A percentile compares a stretch with the other conserved stretches of the same genome.
Evolutionary conservation across 2,113 vertebrate genomes (phyloP).

Genomic region (Embiotoca jacksoni): DNA sequence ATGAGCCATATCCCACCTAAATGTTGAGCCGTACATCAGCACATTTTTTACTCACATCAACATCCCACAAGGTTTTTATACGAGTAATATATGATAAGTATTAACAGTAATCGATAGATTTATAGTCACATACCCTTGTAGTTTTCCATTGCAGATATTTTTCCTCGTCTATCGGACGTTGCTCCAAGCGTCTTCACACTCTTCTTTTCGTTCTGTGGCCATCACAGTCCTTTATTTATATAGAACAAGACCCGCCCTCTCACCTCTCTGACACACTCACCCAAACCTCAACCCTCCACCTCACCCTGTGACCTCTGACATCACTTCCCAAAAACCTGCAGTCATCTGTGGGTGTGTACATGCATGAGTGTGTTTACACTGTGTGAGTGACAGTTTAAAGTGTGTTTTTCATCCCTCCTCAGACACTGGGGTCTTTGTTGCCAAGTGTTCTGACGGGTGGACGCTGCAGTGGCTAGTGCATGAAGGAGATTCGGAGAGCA

Average conservation of each 20-base stretch:
- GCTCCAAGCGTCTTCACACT: neutral
- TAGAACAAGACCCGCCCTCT: slow-evolving; percentile 34
- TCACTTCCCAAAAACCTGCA: slow-evolving; percentile 53
- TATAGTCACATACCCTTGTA: slow-evolving; percentile 33
- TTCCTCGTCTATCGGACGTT: neutral
- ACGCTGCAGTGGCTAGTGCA: neutral
- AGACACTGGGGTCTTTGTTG: slow-evolving; percentile 42
- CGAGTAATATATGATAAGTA: neutral
- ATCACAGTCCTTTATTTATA: slow-evolving; percentile 68
- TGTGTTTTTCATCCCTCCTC: neutral
- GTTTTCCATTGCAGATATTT: slow-evolving; percentile 31
- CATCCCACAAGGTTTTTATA: neutral
- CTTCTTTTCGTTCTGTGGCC: neutral
- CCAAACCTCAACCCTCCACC: slow-evolving; percentile 11
- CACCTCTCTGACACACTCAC: slow-evolving; percentile 35
- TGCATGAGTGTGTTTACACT: slow-evolving; percentile 14
- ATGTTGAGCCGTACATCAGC: slow-evolving; percentile 31
- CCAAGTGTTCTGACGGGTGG: neutral
- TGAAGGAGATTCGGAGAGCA: neutral
- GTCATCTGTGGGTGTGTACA: slow-evolving; percentile 30
- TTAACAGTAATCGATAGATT: neutral
- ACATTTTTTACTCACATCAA: slow-evolving; percentile 23
- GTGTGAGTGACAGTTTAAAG: slow-evolving; percentile 2
- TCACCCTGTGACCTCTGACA: slow-evolving; percentile 68
- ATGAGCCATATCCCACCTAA: slow-evolving; percentile 39